phyloP scores from a whole-genome alignment of 2,888 invertebrate genomes.

The Agrochola lychnidis region DNA sequence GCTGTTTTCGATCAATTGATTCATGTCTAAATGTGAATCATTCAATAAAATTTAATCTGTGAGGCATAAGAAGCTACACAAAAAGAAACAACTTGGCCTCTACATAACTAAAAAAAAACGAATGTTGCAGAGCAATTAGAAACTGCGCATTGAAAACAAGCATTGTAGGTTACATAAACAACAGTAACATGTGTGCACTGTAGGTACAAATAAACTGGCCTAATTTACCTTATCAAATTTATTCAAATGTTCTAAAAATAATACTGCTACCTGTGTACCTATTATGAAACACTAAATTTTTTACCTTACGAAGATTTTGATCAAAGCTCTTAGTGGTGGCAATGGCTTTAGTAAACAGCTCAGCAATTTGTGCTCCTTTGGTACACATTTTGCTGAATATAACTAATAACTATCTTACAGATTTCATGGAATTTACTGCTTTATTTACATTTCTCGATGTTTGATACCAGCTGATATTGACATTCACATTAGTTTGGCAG shows the following conservation, averaged over 20 bases:
- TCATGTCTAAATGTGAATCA: neutral
- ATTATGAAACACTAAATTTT: conserved; percentile 12
- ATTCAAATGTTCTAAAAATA: conserved; percentile 29
- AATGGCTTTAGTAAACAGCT: conserved; percentile 83
- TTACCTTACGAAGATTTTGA: conserved; percentile 84
- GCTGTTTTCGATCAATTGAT: neutral
- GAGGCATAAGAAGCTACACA: neutral
- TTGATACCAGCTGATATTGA: conserved; percentile 24
- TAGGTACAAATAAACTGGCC: conserved; percentile 9
- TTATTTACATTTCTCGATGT: conserved; percentile 46
- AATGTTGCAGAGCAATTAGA: neutral
- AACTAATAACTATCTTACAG: neutral
- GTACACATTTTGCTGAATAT: conserved; percentile 72
- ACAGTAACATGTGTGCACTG: neutral
- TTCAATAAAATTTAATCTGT: neutral
- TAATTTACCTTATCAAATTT: neutral
- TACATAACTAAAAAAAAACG: neutral
- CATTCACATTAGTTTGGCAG: conserved; percentile 13
- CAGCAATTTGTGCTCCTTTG: conserved; percentile 82
- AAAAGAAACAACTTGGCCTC: neutral
- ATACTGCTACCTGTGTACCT: neutral
- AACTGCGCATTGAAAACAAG: neutral
- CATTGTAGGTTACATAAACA: conserved; percentile 28
- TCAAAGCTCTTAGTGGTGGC: conserved; percentile 86
- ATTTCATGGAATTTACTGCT: conserved; percentile 4